These are phyloP conservation scores for Aphelenchoides avenae DNA, from an alignment of 1,140 invertebrate species.

Conservation along the genomic window DNA sequence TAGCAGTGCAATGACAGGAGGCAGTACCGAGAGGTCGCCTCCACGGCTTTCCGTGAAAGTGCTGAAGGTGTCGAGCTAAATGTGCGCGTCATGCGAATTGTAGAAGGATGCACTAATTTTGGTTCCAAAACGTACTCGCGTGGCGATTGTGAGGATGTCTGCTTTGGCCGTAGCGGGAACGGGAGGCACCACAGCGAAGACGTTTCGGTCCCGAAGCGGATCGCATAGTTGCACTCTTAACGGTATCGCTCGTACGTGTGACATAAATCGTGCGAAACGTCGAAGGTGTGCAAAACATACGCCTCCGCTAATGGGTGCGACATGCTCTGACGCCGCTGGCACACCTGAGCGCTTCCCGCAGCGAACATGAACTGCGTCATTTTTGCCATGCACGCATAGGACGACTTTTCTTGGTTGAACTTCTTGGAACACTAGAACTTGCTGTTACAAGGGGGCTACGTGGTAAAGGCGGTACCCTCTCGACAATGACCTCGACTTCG, in stretches of 20 bases:
- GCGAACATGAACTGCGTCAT: slow-evolving; percentile 39
- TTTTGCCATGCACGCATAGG: slow-evolving; percentile 26
- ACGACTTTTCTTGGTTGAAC: slow-evolving; percentile 20
- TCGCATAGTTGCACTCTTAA: slow-evolving; percentile 34
- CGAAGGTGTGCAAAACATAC: too few relatives aligned
- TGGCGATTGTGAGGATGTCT: slow-evolving; percentile 30
- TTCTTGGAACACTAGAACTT: slow-evolving; percentile 22
- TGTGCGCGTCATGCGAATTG: too few relatives aligned
- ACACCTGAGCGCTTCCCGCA: slow-evolving; percentile 43
- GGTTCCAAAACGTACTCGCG: slow-evolving; percentile 17
- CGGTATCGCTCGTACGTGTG: neutral
- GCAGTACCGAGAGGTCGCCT: slow-evolving; percentile 42
- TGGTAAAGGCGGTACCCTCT: slow-evolving; percentile 13
- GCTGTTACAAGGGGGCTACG: neutral
- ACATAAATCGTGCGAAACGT: neutral
- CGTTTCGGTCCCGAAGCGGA: slow-evolving; percentile 29
- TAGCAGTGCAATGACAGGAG: slow-evolving; percentile 42
- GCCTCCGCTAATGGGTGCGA: neutral
- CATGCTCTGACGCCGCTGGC: slow-evolving; percentile 20
- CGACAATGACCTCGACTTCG: slow-evolving; percentile 22
- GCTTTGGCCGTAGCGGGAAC: slow-evolving; percentile 4
- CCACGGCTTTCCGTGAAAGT: slow-evolving; percentile 29
- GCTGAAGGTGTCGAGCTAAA: slow-evolving; percentile 50
- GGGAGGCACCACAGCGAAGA: slow-evolving; percentile 37
- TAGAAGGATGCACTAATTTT: slow-evolving; percentile 5